phyloP scores from a whole-genome alignment of 1,140 invertebrate genomes.

The Homarus americanus region DNA sequence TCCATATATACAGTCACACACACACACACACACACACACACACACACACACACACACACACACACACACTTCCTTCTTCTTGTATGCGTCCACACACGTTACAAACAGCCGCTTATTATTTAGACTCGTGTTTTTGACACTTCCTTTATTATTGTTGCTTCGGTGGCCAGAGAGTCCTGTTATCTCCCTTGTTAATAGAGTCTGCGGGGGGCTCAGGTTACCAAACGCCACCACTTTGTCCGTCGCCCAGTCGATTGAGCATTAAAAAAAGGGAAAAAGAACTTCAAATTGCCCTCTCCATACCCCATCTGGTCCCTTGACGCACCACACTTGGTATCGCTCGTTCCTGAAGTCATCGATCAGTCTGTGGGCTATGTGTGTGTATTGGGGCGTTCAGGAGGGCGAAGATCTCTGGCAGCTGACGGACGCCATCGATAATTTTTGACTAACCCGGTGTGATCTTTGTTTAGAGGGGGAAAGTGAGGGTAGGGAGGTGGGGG shows the following conservation, averaged over 20 bases:
- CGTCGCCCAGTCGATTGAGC: constrained; percentile 48
- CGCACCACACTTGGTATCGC: not conserved
- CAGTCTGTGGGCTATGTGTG: not conserved
- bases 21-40: not conserved
- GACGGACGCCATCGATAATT: not conserved
- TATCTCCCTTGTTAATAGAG: constrained; percentile 66
- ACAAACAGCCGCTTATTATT: not conserved
- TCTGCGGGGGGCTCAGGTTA: constrained; percentile 57
- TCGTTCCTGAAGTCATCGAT: constrained; percentile 34
- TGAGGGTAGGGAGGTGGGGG: constrained; percentile 13
- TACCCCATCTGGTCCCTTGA: constrained; percentile 54
- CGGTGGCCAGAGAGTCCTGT: not conserved
- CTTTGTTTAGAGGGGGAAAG: constrained; percentile 57
- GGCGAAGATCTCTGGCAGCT: not conserved
- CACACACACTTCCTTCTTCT: too few species aligned
- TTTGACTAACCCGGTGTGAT: constrained; percentile 27
- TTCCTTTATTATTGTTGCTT: not conserved
- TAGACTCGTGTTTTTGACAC: constrained; percentile 11
- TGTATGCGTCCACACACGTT: not conserved
- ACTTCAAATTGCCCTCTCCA: constrained; percentile 55
- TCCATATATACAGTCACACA: too few species aligned
- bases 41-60: not conserved
- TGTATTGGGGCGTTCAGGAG: not conserved
- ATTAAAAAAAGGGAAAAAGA: constrained; percentile 31
- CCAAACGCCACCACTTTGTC: constrained; percentile 52